Evolutionary conservation across 2,888 invertebrate species (phyloP).

Genomic region (Fragum whitleyi): DNA sequence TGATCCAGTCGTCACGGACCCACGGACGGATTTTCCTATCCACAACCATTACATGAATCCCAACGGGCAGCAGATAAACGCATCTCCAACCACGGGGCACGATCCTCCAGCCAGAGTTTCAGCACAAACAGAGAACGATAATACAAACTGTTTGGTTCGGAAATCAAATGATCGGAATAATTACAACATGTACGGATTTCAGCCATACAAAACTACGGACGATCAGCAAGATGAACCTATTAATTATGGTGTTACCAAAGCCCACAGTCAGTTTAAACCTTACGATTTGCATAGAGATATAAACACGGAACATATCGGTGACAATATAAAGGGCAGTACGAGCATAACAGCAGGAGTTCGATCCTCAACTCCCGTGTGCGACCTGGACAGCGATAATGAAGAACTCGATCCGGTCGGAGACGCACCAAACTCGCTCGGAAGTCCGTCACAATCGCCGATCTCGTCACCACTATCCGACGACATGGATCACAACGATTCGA

Average conservation of each 20-base stretch:
- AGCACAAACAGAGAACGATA: background rate
- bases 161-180: background rate
- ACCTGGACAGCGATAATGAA: slow-evolving; percentile 65
- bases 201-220: background rate
- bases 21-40: slow-evolving; percentile 56
- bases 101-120: slow-evolving; percentile 40
- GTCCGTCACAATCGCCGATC: slow-evolving; percentile 62
- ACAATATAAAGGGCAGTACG: background rate
- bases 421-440: slow-evolving; percentile 54
- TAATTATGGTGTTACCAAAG: slow-evolving; percentile 14
- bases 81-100: slow-evolving; percentile 55
- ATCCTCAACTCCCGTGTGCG: slow-evolving; percentile 57
- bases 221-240: slow-evolving; percentile 20
- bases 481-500: slow-evolving; percentile 53
- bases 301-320: background rate
- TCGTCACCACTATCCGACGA: slow-evolving; percentile 54
- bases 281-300: slow-evolving; percentile 12
- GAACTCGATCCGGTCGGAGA: slow-evolving; percentile 65
- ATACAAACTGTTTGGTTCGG: background rate
- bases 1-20: slow-evolving; percentile 56
- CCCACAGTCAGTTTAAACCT: background rate
- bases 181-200: slow-evolving; percentile 7
- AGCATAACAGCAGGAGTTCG: slow-evolving; percentile 32
- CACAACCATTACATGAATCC: slow-evolving; percentile 44
- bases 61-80: slow-evolving; percentile 35